Percentiles rank a stretch among this genome's conserved stretches.
Evolutionary conservation across 2,113 vertebrate species (phyloP).

Genomic region (Rhadina sibilatrix): DNA sequence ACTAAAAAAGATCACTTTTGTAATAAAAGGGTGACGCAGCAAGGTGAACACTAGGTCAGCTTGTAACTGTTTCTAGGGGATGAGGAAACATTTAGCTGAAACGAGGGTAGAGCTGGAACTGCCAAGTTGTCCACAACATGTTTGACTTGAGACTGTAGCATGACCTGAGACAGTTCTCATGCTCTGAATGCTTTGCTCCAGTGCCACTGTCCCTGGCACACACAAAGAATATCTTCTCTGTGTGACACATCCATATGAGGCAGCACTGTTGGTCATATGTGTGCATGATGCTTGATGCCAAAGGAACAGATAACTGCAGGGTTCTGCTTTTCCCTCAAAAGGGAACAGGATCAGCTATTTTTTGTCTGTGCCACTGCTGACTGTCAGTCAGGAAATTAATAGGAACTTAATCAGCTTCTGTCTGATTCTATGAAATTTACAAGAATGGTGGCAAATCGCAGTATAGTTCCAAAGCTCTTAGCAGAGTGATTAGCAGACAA

Average conservation of each 20-base stretch:
- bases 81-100: neutral
- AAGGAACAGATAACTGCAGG: neutral
- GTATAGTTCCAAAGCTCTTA: neutral
- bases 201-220: neutral
- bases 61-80: neutral
- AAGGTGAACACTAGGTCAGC: neutral
- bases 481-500: neutral
- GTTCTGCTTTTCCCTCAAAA: neutral
- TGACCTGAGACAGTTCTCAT: neutral
- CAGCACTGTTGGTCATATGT: neutral
- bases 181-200: neutral
- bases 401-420: neutral
- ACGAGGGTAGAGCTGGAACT: neutral
- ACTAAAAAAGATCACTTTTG: neutral
- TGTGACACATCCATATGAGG: fast-evolving
- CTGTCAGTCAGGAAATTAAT: neutral
- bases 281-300: neutral
- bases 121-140: neutral
- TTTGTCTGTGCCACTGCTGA: neutral
- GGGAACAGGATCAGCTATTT: neutral
- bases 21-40: neutral
- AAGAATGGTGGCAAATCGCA: neutral
- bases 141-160: neutral
- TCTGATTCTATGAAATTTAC: neutral
- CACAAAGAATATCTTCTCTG: fast-evolving